phyloP scores from a whole-genome alignment of 1,140 invertebrate genomes.

The Meteorus sp. region DNA sequence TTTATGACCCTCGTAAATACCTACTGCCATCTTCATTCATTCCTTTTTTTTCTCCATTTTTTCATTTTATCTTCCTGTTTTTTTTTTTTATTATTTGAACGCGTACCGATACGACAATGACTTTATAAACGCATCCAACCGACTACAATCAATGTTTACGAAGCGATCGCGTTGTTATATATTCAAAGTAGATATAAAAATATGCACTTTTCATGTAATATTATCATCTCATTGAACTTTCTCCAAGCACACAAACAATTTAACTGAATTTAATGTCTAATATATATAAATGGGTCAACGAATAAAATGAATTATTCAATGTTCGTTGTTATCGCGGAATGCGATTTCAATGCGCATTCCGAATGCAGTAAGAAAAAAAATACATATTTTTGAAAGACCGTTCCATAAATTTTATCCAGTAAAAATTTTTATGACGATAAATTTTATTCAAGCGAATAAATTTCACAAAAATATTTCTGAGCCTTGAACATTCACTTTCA shows the following conservation, averaged over 20 bases:
- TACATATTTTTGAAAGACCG: conserved; percentile 1
- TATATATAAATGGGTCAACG: not conserved
- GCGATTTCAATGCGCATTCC: too few relatives aligned
- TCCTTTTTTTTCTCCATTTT: not conserved
- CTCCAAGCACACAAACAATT: too few relatives aligned
- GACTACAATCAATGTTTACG: conserved; percentile 14
- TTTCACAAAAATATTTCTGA: not conserved
- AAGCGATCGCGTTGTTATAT: too few relatives aligned
- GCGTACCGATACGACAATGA: conserved; percentile 18
- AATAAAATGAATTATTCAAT: conserved; percentile 21
- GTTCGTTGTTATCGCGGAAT: too few relatives aligned
- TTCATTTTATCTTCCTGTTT: not conserved
- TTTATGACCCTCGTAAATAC: conserved; percentile 26
- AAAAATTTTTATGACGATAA: too few relatives aligned
- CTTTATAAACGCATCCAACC: not conserved
- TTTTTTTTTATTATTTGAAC: too few relatives aligned
- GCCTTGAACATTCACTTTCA: not conserved
- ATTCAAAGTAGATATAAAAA: too few relatives aligned
- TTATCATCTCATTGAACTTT: too few relatives aligned
- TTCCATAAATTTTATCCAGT: not conserved
- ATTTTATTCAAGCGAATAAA: not conserved
- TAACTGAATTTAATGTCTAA: not conserved
- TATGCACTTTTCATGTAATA: too few relatives aligned
- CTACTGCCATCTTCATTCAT: conserved; percentile 1
- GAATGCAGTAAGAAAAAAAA: too few relatives aligned